phyloP scores from a whole-genome alignment of 2,797 vertebrate species.

The Cyprinella venusta region DNA sequence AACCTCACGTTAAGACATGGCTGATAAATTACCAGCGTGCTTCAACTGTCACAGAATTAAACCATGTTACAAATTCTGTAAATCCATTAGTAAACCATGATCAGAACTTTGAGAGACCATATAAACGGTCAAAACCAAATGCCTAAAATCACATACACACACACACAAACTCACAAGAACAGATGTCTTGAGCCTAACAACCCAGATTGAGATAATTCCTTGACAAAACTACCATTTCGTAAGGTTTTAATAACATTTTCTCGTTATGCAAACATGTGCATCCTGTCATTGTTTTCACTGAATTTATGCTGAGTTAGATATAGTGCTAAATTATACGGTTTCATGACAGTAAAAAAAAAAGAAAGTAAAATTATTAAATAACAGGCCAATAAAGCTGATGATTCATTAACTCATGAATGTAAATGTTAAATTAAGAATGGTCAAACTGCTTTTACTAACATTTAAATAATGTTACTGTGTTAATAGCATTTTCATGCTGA shows the following conservation, averaged over 20 bases:
- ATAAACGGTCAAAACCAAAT: slow-evolving; percentile 2
- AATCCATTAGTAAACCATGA: background rate
- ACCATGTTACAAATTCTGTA: background rate
- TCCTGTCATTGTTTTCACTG: background rate
- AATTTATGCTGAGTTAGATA: background rate
- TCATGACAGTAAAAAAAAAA: background rate
- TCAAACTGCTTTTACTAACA: background rate
- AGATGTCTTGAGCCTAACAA: slow-evolving; percentile 6
- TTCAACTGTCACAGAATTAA: slow-evolving; percentile 30
- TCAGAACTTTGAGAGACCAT: background rate
- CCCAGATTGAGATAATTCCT: background rate
- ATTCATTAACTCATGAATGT: background rate
- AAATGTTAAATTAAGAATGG: background rate
- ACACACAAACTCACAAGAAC: background rate
- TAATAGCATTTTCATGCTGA: background rate
- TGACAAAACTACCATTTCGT: background rate
- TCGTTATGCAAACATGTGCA: background rate
- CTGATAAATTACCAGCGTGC: slow-evolving; percentile 51
- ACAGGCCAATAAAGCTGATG: background rate
- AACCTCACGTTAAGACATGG: slow-evolving; percentile 36
- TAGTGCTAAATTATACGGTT: background rate
- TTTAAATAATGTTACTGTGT: background rate
- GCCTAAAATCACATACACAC: background rate
- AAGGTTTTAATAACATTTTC: background rate
- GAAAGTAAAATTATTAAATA: background rate